Conservation (phyloP, 2,888 invertebrate genomes). For the Pandemis corylana region DNA sequence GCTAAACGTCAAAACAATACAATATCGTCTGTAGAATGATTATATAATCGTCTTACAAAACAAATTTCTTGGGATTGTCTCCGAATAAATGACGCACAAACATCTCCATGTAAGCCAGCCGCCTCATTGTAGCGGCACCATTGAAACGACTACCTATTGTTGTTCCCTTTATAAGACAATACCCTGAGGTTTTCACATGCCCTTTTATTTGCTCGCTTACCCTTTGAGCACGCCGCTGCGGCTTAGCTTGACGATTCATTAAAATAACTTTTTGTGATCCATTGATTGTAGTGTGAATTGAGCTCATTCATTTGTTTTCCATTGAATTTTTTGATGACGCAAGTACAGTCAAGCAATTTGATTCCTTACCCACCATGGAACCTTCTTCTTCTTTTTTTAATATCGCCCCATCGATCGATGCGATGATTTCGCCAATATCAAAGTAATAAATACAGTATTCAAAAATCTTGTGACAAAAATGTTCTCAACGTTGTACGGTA, state of each 20-base stretch:
- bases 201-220: conserved; percentile 73
- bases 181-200: conserved; percentile 76
- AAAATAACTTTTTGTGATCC: conserved; percentile 59
- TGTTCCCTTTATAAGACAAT: conserved; percentile 84
- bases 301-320: conserved; percentile 38
- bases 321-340: conserved; percentile 6
- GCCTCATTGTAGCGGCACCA: conserved; percentile 82
- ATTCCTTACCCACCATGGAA: too few relatives aligned
- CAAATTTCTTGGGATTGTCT: background rate
- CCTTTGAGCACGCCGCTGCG: conserved; percentile 77
- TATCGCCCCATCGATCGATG: too few relatives aligned
- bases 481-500: too few relatives aligned
- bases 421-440: too few relatives aligned
- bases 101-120: conserved; percentile 58
- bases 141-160: conserved; percentile 84
- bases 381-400: too few relatives aligned
- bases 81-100: conserved; percentile 41
- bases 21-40: too few relatives aligned
- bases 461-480: too few relatives aligned
- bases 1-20: too few relatives aligned
- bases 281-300: conserved; percentile 36
- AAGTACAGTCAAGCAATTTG: background rate
- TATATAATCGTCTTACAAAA: too few relatives aligned
- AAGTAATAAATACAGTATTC: too few relatives aligned
- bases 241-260: conserved; percentile 79